Evolutionary conservation across 2,113 vertebrate species (phyloP), one percentile per base, ranked within the genome.

Genomic region (Puntigrus tetrazona): DNA sequence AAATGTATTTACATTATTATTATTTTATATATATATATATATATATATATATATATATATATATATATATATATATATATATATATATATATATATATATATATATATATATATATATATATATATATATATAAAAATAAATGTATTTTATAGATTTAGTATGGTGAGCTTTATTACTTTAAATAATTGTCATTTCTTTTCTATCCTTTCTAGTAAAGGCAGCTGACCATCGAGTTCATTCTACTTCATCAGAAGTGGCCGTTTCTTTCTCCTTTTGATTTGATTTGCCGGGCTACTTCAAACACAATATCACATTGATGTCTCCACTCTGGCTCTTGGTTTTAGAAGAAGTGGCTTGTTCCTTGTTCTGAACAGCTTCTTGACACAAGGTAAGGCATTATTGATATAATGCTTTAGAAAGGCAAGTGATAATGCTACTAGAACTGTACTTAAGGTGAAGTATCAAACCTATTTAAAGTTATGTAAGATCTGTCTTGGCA

Each of bases 231-330:
- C 41, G 52, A 59, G 41, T 78, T n/a, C 25, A 65, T 79, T 79
- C 8, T 50, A 7, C 55, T 45, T 65, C 25, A 29, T 27, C 36
- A 63, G 41, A 75, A 50, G 73, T 45, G 14, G 9, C 45, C 4
- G 22, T 43, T 45, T 63, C 34, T 63, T n/a, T 45, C 77, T 59
- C 22, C 34, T 57, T 34, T 57, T 14, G 75, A 57, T 50, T 36
- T 57, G 75, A 78, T n/a, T n/a, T n/a, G n/a, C n/a, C 22, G 4
- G 77, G 14, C 7, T 6, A 10, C 77, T 79, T 79, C n/a, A 79
- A 63, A 45, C 16, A 61, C 31, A 61, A 65, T 79, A 65, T 63
- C 36, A 43, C 4, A 27, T 63, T 13, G 20, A 25, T 3, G 8
- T 29, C 22, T 79, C 57, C 38, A 79, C 77, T 65, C 38, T 27